Base-by-base conservation (phyloP, 2,888 invertebrate genomes). In the Papilio elwesi region DNA sequence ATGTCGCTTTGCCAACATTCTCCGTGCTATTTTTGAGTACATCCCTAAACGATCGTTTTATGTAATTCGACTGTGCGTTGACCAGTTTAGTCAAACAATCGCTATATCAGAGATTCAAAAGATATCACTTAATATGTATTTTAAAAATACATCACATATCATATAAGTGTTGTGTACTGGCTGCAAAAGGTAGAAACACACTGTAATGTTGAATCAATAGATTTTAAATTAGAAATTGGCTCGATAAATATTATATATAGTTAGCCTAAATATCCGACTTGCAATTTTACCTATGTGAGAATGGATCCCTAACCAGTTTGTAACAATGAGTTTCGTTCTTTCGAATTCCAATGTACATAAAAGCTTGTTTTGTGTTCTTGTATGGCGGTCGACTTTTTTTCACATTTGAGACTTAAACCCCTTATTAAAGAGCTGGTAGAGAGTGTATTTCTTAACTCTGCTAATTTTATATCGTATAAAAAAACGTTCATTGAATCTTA, bases 11-110 rank as follows among this genome's bases (percentile, higher is more conserved):
- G 80, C 83, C 77, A 80, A 81, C 80, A 82, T 82, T 82, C 79
- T 81, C 78, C 82, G 82, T 81, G 83, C 83, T 88, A 87, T 89
- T 89, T 87, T 88, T 83, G 82, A 84, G 83, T 84, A 26, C 4
- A 85, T 79, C 80, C 81, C 82, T 83, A 82, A 83, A 83, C 78
- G 82, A 78, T 79, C 74, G 77, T 82, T 79, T 75, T 78, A 81
- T 76, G 76, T 78, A 78, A 75, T 77, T 80, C 70, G 76, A 76
- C 69, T 71, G 66, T 67, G 73, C 74, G 65, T 75, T 78, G 71
- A 74, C 78, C 76, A 78, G 73, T 74, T 74, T 63, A 59, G 68
- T 74, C 15, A 43, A 62, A 59, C 59, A 38, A 38, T 62, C 43
- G 43, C 43, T 12, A 43, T 10, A 62, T n/a, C 8, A 38, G 5